These are phyloP conservation scores for Eurytemora carolleeae DNA, from an alignment of 1,140 invertebrate genomes.

Conservation along the genomic window DNA sequence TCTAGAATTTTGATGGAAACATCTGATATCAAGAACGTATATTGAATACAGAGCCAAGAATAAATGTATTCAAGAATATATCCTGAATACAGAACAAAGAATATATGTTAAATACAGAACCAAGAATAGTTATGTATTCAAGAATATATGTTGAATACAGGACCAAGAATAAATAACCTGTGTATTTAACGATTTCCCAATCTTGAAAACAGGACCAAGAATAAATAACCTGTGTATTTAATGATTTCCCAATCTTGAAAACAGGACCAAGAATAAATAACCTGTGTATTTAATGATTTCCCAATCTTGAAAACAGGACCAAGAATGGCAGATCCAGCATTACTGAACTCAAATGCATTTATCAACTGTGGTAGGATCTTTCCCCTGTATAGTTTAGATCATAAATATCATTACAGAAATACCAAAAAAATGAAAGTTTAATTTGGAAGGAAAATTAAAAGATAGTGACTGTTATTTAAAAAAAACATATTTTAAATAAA, in stretches of 20 bases:
- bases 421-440: too few relatives aligned
- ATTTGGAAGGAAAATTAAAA: too few relatives aligned
- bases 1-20: too few relatives aligned
- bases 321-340: constrained; percentile 67
- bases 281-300: constrained; percentile 3
- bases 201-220: background rate
- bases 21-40: too few relatives aligned
- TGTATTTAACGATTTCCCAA: constrained; percentile 4
- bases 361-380: constrained; percentile 88
- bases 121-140: too few relatives aligned
- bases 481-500: too few relatives aligned
- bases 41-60: too few relatives aligned
- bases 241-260: constrained; percentile 41
- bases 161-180: constrained; percentile 23
- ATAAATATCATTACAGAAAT: too few relatives aligned
- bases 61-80: too few relatives aligned
- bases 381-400: constrained; percentile 34
- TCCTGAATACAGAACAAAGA: too few relatives aligned
- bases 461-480: too few relatives aligned
- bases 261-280: constrained; percentile 55
- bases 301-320: constrained; percentile 59
- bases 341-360: constrained; percentile 82
- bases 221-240: constrained; percentile 23
- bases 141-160: constrained; percentile 2
- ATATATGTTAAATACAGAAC: too few relatives aligned